Evolutionary conservation across 1,140 invertebrate genomes (phyloP), one percentile per base, ranked within the genome.

Genomic region (Hydropsyche tenuis): DNA sequence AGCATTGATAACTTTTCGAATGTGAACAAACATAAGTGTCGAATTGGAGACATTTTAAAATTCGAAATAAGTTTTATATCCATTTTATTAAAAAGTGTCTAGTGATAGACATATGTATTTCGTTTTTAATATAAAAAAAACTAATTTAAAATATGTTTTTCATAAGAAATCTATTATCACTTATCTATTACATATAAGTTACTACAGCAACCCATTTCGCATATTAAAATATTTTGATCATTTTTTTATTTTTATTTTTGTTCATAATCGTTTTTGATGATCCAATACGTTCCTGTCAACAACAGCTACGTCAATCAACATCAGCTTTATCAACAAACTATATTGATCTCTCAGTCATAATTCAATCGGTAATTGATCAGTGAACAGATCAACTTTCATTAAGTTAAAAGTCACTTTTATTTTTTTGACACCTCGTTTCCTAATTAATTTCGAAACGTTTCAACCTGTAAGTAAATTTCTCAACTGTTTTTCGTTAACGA

Each of bases 301-400:
- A 53, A 6, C 48, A 7, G 16, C 25, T 27, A 51, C 70, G 68
- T 46, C 68, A 45, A 70, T 70, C 68, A 70, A 70, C 68, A 70
- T 56, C 68, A 42, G 48, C 46, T 63, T 70, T 42, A 72, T 73
- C 66, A 48, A 42, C 53, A 16, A 73, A 66, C 69, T 23, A 37
- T 68, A 69, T 63, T 73, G 43, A 73, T 51, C 69, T 64, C 27
- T 12, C 25, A 46, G 71, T 69, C 71, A 75, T 73, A 69, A 72
- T 73, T 75, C 69, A 68, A 3, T 20, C 60, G 56, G 66, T 75
- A 73, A 69, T 75, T 75, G 71, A 42, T 30, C 46, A 73, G 74
- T 69, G 63, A 72, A 46, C 70, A 46, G 51, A 43, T 45, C 65
- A 25, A 18, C 20, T 68, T 68, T 48, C 42, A 48, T 23, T n/a